Evolutionary conservation across 2,888 invertebrate species (phyloP).

Genomic region (Agonopterix alstromeriana): DNA sequence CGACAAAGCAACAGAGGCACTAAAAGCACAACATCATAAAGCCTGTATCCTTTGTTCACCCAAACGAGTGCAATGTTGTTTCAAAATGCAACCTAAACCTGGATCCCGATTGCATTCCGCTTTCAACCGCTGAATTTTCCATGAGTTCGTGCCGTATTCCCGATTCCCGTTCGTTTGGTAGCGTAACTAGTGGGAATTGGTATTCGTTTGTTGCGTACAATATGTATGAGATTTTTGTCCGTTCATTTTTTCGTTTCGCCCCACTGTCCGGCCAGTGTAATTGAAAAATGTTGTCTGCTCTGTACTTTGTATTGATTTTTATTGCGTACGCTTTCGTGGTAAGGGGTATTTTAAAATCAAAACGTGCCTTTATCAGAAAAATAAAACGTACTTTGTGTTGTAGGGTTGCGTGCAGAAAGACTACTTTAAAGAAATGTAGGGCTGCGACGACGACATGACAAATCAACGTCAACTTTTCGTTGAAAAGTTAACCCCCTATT

Average conservation of each 20-base stretch:
- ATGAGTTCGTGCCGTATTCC: slow-evolving; percentile 37
- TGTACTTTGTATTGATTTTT: neutral
- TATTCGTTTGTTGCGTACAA: slow-evolving; percentile 61
- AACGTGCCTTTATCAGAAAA: too few species aligned
- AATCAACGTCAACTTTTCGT: too few species aligned
- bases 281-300: slow-evolving; percentile 51
- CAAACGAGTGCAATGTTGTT: slow-evolving; percentile 34
- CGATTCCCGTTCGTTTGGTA: slow-evolving; percentile 43
- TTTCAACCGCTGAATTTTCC: slow-evolving; percentile 63
- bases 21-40: slow-evolving; percentile 28
- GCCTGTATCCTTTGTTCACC: slow-evolving; percentile 29
- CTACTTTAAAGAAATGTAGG: too few species aligned
- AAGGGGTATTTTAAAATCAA: too few species aligned
- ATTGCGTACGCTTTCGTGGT: neutral
- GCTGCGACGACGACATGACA: too few species aligned
- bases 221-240: slow-evolving; percentile 65
- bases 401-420: too few species aligned
- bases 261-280: slow-evolving; percentile 52
- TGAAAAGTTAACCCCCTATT: too few species aligned
- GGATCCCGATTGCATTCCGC: slow-evolving; percentile 61
- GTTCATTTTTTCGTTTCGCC: slow-evolving; percentile 52
- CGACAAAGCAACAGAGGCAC: slow-evolving; percentile 20
- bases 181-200: slow-evolving; percentile 65
- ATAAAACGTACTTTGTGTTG: too few species aligned
- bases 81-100: slow-evolving; percentile 51